phyloP scores from a whole-genome alignment of 2,113 vertebrate species.

The Perca schrenkii region DNA sequence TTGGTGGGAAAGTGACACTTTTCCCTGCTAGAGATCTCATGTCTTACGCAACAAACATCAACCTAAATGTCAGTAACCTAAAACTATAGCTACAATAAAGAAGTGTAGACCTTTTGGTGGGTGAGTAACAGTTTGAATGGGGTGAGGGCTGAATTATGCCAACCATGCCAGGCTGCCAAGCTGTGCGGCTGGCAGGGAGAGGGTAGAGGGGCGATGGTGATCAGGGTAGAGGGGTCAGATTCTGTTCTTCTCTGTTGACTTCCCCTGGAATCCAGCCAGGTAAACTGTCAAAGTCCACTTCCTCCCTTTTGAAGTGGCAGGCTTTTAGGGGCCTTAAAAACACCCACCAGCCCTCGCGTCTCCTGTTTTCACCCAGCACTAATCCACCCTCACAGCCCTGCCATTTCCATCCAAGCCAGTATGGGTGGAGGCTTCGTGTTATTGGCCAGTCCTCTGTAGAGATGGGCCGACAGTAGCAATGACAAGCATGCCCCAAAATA shows the following conservation, averaged over 20 bases:
- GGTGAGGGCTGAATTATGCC: conserved; percentile 48
- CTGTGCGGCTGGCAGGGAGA: conserved; percentile 11
- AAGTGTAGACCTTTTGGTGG: not conserved
- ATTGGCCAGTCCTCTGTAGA: conserved; percentile 13
- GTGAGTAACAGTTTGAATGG: not conserved
- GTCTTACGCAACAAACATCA: not conserved
- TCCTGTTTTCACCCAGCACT: conserved; percentile 32
- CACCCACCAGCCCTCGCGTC: not conserved
- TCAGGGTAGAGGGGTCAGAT: conserved; percentile 45
- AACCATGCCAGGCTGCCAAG: conserved; percentile 54
- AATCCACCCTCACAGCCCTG: conserved; percentile 47
- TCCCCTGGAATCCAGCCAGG: conserved; percentile 68
- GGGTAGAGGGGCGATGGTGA: not conserved
- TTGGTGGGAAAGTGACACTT: no score
- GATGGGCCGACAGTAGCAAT: not conserved
- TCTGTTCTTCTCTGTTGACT: conserved; percentile 51
- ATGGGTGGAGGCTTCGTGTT: conserved; percentile 15
- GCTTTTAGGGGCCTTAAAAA: conserved; percentile 57
- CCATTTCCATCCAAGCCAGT: conserved; percentile 24
- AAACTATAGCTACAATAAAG: not conserved
- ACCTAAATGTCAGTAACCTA: not conserved
- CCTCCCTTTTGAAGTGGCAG: conserved; percentile 44
- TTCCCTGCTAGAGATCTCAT: not conserved
- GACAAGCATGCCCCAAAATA: conserved; percentile 51
- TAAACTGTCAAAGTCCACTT: conserved; percentile 79